Conservation (phyloP, 2,888 invertebrate genomes). For the Oscheius sp. region DNA sequence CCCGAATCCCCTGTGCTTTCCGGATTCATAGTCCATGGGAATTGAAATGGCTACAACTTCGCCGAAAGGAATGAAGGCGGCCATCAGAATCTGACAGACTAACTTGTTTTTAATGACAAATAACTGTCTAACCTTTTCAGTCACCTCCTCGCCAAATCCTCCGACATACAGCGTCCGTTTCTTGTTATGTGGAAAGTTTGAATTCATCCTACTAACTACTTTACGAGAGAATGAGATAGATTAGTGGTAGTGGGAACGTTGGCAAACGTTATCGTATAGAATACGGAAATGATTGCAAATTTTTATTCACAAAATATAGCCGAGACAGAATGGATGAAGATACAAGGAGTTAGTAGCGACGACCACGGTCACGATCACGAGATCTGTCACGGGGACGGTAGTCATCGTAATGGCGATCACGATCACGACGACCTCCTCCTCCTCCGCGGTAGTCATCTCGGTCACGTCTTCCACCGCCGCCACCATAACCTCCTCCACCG, state of each 20-base stretch:
- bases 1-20: conserved; percentile 74
- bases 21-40: conserved; percentile 92
- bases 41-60: conserved; percentile 98
- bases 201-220: conserved; percentile 29
- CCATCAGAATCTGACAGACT: conserved; percentile 79
- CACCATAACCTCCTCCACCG: conserved; percentile 39
- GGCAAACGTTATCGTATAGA: neutral
- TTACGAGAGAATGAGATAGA: neutral
- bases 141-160: conserved; percentile 85
- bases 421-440: conserved; percentile 37
- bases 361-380: conserved; percentile 8
- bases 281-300: conserved; percentile 5
- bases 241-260: neutral
- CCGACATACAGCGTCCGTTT: conserved; percentile 75
- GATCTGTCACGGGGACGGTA: conserved; percentile 15
- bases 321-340: neutral
- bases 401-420: conserved; percentile 32
- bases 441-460: conserved; percentile 39
- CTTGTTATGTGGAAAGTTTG: conserved; percentile 73
- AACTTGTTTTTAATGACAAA: neutral
- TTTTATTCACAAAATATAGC: neutral
- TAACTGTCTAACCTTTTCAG: conserved; percentile 81
- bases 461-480: conserved; percentile 33
- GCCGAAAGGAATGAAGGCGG: conserved; percentile 97
- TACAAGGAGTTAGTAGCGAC: conserved; percentile 5